Evolutionary conservation across 1,140 invertebrate genomes (phyloP), one percentile per base, ranked within the genome.

Genomic region (Atta colombica): DNA sequence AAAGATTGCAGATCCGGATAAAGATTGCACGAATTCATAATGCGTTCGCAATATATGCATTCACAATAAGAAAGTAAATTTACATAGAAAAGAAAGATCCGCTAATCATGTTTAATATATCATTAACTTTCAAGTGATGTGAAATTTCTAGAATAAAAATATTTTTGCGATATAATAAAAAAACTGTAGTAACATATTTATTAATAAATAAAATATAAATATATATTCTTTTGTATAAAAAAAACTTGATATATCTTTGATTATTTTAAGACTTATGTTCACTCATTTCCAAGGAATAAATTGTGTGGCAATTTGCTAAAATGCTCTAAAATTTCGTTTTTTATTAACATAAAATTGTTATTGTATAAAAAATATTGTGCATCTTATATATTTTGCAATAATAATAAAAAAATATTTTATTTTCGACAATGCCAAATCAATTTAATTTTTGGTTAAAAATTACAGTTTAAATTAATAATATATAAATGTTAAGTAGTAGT

Each of bases 31-130:
- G 45, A 66, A 3, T 53, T 71, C 21, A 71, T 55, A 55, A 39
- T 28, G 63, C 14, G 18, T 31, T 80, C 14, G 14, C 25, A 39
- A 80, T 31, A 21, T 31, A 51, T 66, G 45, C 14, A 21, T 31
- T 80, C 8, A 39, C 45, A 28, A 68, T 45, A 71, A 71, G 49
- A 28, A 81, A 81, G 49, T 25, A 28, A 58, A 81, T 68, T 80
- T 80, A 68, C 31, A 58, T 58, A 55, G 14, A 81, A 71, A 81
- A 71, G 31, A 71, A 25, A 25, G 25, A 39, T 31, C 25, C 10
- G 31, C n/a, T 81, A 69, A 80, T 69, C 53, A 80, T 55, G 28
- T 80, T 39, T 68, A 80, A 7, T 53, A 35, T 18, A 45, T 45
- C 7, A 75, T 39, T 10, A 39, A 53, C 68, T 14, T 80, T 80